Evolutionary conservation across 2,888 invertebrate genomes (phyloP), one percentile per base, ranked within the genome.

Genomic region (Galerucella nymphaeae): DNA sequence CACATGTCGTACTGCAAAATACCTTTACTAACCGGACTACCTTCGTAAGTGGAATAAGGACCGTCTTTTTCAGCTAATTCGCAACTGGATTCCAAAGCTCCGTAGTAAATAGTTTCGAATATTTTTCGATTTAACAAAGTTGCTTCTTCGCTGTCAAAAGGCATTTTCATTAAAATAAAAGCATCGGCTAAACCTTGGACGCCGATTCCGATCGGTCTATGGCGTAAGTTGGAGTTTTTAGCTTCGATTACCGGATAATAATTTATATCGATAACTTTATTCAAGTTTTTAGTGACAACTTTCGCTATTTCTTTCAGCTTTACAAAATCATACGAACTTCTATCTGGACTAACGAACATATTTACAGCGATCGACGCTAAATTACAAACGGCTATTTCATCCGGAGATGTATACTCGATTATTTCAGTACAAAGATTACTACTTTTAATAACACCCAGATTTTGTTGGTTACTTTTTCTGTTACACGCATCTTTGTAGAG

Each of bases 351-450:
- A 0, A 99, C 96, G 88, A 94, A 99, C 93, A 95, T 96, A 86
- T 97, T 98, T 2, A 99, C 89, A 1, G 99, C 99, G 81, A 99
- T 93, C 0, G 99, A 99, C 0, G 99, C 99, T 83, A 99, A 89
- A 88, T 99, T 99, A 86, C 99, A 99, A 0, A 99, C 99, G 8
- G 99, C 99, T 45, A 98, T 92, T 90, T 99, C 98, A 87, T 97
- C 96, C 1, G 92, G 87, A 14, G 96, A 91, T 2, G 96, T 96
- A 86, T 97, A 99, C 85, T 99, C 96, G 0, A 99, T 92, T 79
- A 99, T 96, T 90, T 99, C 99, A 0, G 99, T 99, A 85, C 99
- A 99, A 50, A 99, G 89, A 86, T 99, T 99, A 81, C 97, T 97
- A 86, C 98, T 96, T 87, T 97, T 98, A 79, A 99, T 99, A 0